Percentiles rank a stretch among this genome's conserved stretches.
phyloP scores from a whole-genome alignment of 2,113 vertebrate species.

The Xiphophorus hellerii region DNA sequence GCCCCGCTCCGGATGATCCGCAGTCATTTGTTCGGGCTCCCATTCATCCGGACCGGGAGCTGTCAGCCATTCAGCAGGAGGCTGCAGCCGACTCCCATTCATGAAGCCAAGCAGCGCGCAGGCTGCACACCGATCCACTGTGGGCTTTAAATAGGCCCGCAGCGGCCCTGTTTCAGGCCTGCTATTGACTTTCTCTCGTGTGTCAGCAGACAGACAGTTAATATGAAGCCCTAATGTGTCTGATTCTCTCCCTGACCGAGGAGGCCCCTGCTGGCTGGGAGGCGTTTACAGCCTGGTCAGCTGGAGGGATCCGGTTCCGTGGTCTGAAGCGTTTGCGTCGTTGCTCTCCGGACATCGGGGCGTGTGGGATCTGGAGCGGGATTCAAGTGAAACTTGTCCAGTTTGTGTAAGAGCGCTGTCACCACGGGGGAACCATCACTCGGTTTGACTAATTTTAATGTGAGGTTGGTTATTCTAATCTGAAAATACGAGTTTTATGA shows the following conservation, averaged over 20 bases:
- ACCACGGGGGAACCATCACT: not conserved
- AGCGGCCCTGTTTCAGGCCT: slow-evolving; percentile 52
- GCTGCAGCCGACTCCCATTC: slow-evolving; percentile 62
- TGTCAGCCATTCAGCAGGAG: slow-evolving; percentile 70
- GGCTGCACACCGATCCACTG: slow-evolving; percentile 51
- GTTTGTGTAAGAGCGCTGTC: not conserved
- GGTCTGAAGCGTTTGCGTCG: not conserved
- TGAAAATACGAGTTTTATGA: not conserved
- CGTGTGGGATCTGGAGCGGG: not conserved
- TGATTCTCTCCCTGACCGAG: slow-evolving; percentile 16
- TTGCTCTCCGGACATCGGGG: not conserved
- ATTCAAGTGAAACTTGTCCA: not conserved
- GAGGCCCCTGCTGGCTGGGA: slow-evolving; percentile 6
- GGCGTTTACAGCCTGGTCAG: not conserved
- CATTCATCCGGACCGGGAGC: slow-evolving; percentile 61
- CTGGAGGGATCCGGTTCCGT: not conserved
- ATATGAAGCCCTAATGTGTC: slow-evolving; percentile 47
- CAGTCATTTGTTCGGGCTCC: slow-evolving; percentile 22
- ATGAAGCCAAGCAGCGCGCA: slow-evolving; percentile 68
- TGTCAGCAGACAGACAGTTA: slow-evolving; percentile 55
- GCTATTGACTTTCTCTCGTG: slow-evolving; percentile 70
- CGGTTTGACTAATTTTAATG: not conserved
- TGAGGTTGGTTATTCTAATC: not conserved
- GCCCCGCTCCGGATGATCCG: slow-evolving; percentile 14
- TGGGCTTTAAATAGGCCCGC: slow-evolving; percentile 56